Evolutionary conservation across 2,888 invertebrate genomes (phyloP), one percentile per base, ranked within the genome.

Genomic region (Actias luna): DNA sequence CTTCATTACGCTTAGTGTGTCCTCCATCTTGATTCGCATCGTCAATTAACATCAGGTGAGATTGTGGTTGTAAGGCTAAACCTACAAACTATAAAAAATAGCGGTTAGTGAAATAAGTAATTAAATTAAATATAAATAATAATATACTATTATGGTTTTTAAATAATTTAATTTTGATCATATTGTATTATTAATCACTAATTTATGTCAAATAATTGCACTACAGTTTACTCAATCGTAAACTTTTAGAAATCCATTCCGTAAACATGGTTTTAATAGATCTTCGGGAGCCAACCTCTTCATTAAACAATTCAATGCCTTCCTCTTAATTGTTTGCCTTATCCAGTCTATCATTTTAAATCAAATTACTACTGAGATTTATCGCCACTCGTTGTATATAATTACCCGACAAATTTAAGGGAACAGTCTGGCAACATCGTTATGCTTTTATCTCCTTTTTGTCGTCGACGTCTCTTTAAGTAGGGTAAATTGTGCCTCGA

Each of bases 291-390:
- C 25, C 4, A 52, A 16, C 14, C n/a, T 29, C 29, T 55, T 29
- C 16, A 55, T n/a, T 55, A 55, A 60, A 31, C 55, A 50, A 39
- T 14, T 42, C 63, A 59, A 55, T 63, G 52, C 8, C 39, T 63
- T n/a, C 55, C 39, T 31, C 59, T 59, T 63, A 50, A 63, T 63
- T 60, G 61, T 62, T 62, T 61, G 62, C 63, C 60, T 61, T 60
- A 63, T 31, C 62, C 61, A 57, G 61, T 52, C 33, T 63, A 64
- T 63, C 65, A 64, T 61, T 59, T 63, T 60, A 67, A 71, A 70
- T 71, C 66, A 63, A 68, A 70, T 69, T 67, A 68, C 66, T 58
- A 59, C 63, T 29, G 65, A 67, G 67, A 70, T 70, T 70, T 71
- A 71, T 65, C 61, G 62, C 59, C 65, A 50, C 63, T 63, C 66